phyloP scores from a whole-genome alignment of 2,888 invertebrate genomes.

The Ophraella communa region DNA sequence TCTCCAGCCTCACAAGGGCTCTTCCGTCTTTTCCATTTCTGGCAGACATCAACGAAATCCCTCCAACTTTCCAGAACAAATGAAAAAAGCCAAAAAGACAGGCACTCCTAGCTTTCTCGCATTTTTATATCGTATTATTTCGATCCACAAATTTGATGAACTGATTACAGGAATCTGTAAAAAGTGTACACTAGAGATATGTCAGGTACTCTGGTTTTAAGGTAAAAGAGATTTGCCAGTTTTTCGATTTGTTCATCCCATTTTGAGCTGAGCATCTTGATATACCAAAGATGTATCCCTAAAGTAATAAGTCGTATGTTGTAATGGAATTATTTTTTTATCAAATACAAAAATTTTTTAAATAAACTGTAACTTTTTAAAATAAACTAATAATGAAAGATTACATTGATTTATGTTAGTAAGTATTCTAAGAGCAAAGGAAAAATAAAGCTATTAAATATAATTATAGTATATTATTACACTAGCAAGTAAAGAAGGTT shows the following conservation, averaged over 20 bases:
- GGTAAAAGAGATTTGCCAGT: conserved; percentile 3
- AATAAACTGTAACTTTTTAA: not conserved
- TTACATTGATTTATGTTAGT: too few relatives aligned
- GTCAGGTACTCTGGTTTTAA: not conserved
- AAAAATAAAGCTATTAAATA: too few relatives aligned
- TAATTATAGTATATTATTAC: too few relatives aligned
- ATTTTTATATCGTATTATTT: conserved; percentile 42
- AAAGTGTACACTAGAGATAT: conserved; percentile 2
- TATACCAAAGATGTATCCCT: not conserved
- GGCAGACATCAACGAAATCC: conserved; percentile 41
- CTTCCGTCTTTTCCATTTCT: conserved; percentile 31
- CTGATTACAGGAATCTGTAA: conserved; percentile 40
- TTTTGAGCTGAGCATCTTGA: not conserved
- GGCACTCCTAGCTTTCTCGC: conserved; percentile 29
- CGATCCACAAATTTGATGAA: conserved; percentile 42
- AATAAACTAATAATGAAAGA: too few relatives aligned
- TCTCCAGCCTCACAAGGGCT: not conserved
- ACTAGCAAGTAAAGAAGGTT: too few relatives aligned
- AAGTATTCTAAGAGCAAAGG: too few relatives aligned
- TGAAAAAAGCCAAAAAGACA: conserved; percentile 34
- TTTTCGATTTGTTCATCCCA: not conserved
- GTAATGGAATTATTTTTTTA: not conserved
- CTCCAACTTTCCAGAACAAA: conserved; percentile 41
- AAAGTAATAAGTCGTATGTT: not conserved
- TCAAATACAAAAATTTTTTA: not conserved